Base-by-base conservation (phyloP, 2,113 vertebrate species). In the Chrysemys picta region DNA sequence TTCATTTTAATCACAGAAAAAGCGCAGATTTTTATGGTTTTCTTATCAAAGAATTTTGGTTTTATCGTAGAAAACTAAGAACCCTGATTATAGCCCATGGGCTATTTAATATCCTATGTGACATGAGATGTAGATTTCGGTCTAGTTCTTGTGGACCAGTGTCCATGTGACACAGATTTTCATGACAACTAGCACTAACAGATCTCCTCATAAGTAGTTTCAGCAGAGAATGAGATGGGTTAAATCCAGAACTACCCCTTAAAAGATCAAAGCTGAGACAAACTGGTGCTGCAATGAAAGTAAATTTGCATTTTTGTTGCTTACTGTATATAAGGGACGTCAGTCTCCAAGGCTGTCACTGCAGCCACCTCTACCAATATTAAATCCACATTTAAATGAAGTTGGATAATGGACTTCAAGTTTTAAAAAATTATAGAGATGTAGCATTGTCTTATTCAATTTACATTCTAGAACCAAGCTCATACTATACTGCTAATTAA, bases 201-300 rank as follows among this genome's bases (percentile, higher is more conserved):
- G 59, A 62, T 31, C 59, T 62, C 11, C 29, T 62, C 7, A 62
- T 35, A 16, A 35, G 59, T 62, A 62, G 59, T 62, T 62, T 62
- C 57, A 62, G 57, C 29, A 62, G 57, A 31, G 12, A 62, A 62
- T 62, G 29, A 62, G 57, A 62, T 31, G 57, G 57, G 29, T 29
- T 62, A 62, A 29, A 62, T 6, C 57, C 38, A 87, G 4, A 85
- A n/a, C 49, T 17, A 82, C 0, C 53, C 0, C 53, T 57, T 8
- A 31, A 4, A 4, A 85, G 29, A 59, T 83, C 0, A 3, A 6
- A 6, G 2, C 14, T 2, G 13, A 80, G 88, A 45, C 52, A 76
- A 4, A 1, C 35, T 38, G 65, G 65, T 72, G 65, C 35, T 10
- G 69, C n/a, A 16, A 16, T 38, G n/a, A 29, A 4, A 17, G 4